These are phyloP conservation scores for Schizopygopsis pylzovi DNA, from an alignment of 2,797 vertebrate genomes.

Conservation along the genomic window DNA sequence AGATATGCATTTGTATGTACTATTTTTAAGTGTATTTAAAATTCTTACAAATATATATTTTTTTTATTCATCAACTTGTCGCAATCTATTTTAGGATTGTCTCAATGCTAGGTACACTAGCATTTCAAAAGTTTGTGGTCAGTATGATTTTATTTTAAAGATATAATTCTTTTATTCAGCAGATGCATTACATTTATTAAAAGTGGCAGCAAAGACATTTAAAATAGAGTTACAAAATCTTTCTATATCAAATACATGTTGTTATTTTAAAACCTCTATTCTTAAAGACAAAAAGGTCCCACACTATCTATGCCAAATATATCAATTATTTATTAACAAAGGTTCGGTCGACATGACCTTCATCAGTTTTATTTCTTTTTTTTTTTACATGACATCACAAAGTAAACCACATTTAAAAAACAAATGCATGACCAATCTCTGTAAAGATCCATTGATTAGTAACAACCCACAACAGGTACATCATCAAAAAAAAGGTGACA, in stretches of 20 bases:
- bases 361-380: too few relatives aligned
- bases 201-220: background rate
- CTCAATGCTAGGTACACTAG: background rate
- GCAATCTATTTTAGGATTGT: too few relatives aligned
- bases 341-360: too few relatives aligned
- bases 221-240: background rate
- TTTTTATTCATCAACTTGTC: background rate
- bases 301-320: too few relatives aligned
- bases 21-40: background rate
- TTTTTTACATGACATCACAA: too few relatives aligned
- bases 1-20: background rate
- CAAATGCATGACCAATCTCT: too few relatives aligned
- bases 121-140: background rate
- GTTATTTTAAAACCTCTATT: background rate
- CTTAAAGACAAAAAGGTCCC: background rate
- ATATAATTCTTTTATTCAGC: background rate
- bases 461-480: too few relatives aligned
- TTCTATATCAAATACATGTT: background rate
- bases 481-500: too few relatives aligned
- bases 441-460: too few relatives aligned
- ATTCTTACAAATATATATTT: background rate
- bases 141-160: background rate
- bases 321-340: too few relatives aligned
- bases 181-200: background rate
- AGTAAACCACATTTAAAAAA: too few relatives aligned